Percentiles rank a stretch among this genome's conserved stretches.
Evolutionary conservation across 2,797 vertebrate genomes (phyloP).

Genomic region (Phalloptychus januarius): DNA sequence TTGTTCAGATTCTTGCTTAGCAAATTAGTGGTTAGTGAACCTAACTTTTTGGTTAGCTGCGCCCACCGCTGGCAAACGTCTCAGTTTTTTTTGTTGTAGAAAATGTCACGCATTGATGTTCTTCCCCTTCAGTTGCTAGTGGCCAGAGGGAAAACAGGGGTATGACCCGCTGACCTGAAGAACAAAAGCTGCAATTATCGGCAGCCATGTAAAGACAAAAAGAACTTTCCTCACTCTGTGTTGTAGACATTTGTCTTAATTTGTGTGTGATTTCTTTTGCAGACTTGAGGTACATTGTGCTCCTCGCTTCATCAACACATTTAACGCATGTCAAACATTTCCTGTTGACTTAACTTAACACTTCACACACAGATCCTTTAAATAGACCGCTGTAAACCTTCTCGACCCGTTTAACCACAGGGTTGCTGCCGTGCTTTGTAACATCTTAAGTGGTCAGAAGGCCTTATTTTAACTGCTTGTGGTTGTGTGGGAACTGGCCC

Average conservation of each 20-base stretch:
- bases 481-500: slow-evolving; percentile 77
- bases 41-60: too few relatives aligned
- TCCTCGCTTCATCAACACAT: neutral
- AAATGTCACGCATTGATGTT: neutral
- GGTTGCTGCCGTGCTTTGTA: slow-evolving; percentile 21
- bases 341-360: neutral
- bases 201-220: slow-evolving; percentile 31
- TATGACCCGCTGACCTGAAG: slow-evolving; percentile 39
- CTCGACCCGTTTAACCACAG: slow-evolving; percentile 35
- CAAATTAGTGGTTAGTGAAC: too few relatives aligned
- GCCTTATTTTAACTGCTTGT: slow-evolving; percentile 48
- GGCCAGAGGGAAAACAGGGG: slow-evolving; percentile 40
- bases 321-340: slow-evolving; percentile 2
- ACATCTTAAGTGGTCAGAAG: slow-evolving; percentile 38
- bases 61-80: neutral
- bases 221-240: slow-evolving; percentile 40
- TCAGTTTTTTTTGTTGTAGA: neutral
- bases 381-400: slow-evolving; percentile 24
- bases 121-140: slow-evolving; percentile 7
- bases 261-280: neutral
- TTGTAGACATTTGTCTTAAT: neutral
- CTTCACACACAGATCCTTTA: neutral
- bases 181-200: slow-evolving; percentile 38
- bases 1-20: too few relatives aligned
- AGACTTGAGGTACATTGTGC: neutral